These are phyloP conservation scores for Sphaerophoria rueppellii DNA, from an alignment of 2,888 invertebrate genomes.

Conservation along the genomic window DNA sequence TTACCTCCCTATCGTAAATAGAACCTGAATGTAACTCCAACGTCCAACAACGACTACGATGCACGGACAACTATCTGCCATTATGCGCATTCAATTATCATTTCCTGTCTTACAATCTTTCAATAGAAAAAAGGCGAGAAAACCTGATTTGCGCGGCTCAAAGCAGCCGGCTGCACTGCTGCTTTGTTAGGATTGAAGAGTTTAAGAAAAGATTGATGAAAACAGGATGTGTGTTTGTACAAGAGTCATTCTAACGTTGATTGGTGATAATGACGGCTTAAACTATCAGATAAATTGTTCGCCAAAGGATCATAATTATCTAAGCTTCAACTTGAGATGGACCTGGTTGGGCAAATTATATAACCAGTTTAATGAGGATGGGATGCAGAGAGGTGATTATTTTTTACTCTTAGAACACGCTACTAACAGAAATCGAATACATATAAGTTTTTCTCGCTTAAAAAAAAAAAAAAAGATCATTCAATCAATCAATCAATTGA, in stretches of 20 bases:
- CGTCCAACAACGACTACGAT: background rate
- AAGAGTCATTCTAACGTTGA: constrained; percentile 52
- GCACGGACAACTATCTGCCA: constrained; percentile 17
- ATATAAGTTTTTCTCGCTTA: no score
- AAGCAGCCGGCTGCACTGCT: background rate
- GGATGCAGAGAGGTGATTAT: no score
- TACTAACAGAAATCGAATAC: no score
- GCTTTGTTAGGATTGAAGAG: background rate
- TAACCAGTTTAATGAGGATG: no score
- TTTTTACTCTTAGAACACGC: no score
- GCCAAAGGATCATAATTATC: constrained; percentile 35
- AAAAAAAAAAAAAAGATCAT: no score
- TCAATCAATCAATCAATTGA: no score
- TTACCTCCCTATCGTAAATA: background rate
- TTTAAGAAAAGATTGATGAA: constrained; percentile 42
- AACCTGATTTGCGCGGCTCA: constrained; percentile 9
- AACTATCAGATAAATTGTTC: constrained; percentile 34
- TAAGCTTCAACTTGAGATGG: background rate
- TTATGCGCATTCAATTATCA: constrained; percentile 60
- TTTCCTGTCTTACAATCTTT: constrained; percentile 60
- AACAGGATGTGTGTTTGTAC: constrained; percentile 54
- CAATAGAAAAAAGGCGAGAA: background rate
- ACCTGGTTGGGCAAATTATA: no score
- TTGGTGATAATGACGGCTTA: constrained; percentile 59
- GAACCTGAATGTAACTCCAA: constrained; percentile 36